Evolutionary conservation across 2,888 invertebrate species (phyloP).

Genomic region (Gandaritis pyraliata): DNA sequence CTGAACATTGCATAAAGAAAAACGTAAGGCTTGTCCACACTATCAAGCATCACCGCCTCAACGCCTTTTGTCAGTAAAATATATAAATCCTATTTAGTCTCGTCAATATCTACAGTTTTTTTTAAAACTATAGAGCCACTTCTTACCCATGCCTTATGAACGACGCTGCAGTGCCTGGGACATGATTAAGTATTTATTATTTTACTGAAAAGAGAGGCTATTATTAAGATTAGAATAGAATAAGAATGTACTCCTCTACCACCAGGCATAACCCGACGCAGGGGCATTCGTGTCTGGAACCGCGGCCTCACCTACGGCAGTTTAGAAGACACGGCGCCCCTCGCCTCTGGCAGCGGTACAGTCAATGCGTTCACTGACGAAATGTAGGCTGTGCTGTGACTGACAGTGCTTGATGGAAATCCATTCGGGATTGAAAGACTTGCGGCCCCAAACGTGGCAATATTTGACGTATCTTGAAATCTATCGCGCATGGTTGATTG

Average conservation of each 20-base stretch:
- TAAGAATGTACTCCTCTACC: constrained; percentile 4
- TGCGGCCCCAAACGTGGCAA: neutral
- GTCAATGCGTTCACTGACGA: constrained; percentile 74
- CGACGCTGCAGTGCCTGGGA: no score
- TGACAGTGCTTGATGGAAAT: constrained; percentile 18
- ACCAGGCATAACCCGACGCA: constrained; percentile 81
- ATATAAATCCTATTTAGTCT: no score
- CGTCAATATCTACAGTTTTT: neutral
- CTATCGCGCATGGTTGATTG: neutral
- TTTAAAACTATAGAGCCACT: no score
- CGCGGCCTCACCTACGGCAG: constrained; percentile 86
- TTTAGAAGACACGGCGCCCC: constrained; percentile 77
- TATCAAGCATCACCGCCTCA: neutral
- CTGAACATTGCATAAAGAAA: neutral
- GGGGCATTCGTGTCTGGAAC: constrained; percentile 74
- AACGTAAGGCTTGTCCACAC: neutral
- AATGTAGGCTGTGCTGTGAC: constrained; percentile 53
- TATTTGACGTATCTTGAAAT: constrained; percentile 1
- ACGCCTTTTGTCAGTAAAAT: neutral
- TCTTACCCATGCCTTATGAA: no score
- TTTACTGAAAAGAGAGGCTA: neutral
- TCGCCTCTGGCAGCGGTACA: constrained; percentile 63
- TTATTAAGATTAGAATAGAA: neutral
- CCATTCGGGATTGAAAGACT: neutral
- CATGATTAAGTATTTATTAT: no score